A percentile compares a stretch with the other conserved stretches of the same genome.
These are phyloP conservation scores for Eupithecia vulgata DNA, from an alignment of 2,888 invertebrate genomes.

Conservation along the genomic window DNA sequence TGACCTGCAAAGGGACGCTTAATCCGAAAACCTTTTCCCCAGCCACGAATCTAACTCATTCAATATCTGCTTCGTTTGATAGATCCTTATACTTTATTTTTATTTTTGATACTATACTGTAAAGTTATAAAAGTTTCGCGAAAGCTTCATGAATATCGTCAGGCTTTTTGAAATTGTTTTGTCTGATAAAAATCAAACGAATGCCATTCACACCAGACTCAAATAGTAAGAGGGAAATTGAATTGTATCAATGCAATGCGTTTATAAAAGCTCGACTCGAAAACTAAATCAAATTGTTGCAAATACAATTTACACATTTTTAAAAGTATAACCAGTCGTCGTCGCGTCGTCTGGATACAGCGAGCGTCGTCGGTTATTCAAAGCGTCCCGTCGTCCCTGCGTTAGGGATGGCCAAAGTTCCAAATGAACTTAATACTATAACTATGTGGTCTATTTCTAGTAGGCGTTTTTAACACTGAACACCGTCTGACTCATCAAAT, in stretches of 20 bases:
- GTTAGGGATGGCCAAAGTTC: background rate
- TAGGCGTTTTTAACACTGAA: slow-evolving; percentile 19
- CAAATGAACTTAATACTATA: slow-evolving; percentile 31
- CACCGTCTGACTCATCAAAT: slow-evolving; percentile 45
- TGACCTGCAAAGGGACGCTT: slow-evolving; percentile 71
- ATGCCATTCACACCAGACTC: background rate
- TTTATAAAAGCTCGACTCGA: slow-evolving; percentile 19
- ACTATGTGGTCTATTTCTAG: slow-evolving; percentile 26
- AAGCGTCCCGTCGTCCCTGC: slow-evolving; percentile 8
- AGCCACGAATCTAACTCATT: slow-evolving; percentile 74
- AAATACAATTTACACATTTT: slow-evolving; percentile 28
- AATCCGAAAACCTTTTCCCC: slow-evolving; percentile 68
- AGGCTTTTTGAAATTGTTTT: background rate
- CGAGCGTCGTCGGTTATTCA: slow-evolving; percentile 8
- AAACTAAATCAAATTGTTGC: slow-evolving; percentile 19
- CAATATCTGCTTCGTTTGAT: slow-evolving; percentile 45
- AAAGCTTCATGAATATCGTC: background rate
- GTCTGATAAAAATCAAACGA: background rate
- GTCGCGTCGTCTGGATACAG: background rate
- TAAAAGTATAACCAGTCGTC: slow-evolving; percentile 3
- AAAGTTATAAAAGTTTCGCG: slow-evolving; percentile 14
- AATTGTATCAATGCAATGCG: slow-evolving; percentile 5
- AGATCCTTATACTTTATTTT: slow-evolving; percentile 32
- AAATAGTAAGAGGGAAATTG: background rate
- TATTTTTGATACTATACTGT: slow-evolving; percentile 12